These are phyloP conservation scores for Emydocephalus ijimae DNA, from an alignment of 2,113 vertebrate species.

Conservation along the genomic window DNA sequence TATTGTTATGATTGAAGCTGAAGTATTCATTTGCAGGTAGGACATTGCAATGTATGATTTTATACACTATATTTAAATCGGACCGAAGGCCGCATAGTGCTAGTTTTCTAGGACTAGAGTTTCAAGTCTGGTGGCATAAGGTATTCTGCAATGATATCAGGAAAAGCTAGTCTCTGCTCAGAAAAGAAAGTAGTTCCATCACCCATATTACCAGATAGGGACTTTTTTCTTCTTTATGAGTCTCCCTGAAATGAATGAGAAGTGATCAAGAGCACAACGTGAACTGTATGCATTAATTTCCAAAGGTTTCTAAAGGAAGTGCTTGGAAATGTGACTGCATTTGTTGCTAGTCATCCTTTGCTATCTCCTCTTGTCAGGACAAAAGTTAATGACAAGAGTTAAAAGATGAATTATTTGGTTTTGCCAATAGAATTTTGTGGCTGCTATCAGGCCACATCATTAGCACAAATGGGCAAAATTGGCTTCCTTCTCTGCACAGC, in stretches of 20 bases:
- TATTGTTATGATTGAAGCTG: no score
- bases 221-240: neutral
- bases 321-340: neutral
- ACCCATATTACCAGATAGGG: neutral
- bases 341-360: neutral
- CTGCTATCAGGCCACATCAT: neutral
- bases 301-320: neutral
- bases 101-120: no score
- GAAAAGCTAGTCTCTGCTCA: neutral
- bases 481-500: neutral
- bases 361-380: neutral
- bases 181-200: neutral
- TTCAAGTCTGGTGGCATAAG: no score
- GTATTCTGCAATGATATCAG: no score
- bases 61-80: no score
- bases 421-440: neutral
- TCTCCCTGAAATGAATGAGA: neutral
- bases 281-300: neutral
- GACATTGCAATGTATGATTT: no score
- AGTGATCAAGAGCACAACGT: neutral
- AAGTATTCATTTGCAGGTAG: no score
- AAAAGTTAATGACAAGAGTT: neutral
- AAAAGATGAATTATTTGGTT: neutral
- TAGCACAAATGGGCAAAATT: neutral
- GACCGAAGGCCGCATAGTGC: no score